These are phyloP conservation scores for Hiodon tergisus DNA, from an alignment of 2,113 vertebrate species.

Conservation along the genomic window DNA sequence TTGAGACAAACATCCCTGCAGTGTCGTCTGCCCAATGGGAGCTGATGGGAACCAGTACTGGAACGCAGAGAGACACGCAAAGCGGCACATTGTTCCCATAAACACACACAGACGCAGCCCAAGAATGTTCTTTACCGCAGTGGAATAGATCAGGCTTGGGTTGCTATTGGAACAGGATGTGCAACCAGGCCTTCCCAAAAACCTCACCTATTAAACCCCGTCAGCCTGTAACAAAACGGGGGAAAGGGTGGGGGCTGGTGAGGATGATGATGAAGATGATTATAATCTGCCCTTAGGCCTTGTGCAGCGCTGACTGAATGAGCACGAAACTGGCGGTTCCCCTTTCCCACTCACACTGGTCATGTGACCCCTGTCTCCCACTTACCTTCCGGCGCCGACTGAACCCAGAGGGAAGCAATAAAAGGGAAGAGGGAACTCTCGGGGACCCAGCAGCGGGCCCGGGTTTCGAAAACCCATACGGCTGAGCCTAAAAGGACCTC, in stretches of 20 bases:
- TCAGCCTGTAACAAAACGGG: neutral
- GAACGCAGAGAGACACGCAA: neutral
- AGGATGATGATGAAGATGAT: neutral
- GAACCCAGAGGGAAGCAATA: slow-evolving; percentile 27
- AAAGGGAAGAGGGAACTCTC: neutral
- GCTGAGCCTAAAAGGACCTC: too few relatives aligned
- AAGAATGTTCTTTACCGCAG: slow-evolving; percentile 38
- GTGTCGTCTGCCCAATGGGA: neutral
- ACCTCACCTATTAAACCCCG: neutral
- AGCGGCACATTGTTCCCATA: slow-evolving; percentile 30
- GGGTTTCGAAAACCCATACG: too few relatives aligned
- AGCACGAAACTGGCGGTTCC: neutral
- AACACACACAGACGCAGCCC: slow-evolving; percentile 12
- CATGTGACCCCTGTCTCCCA: neutral
- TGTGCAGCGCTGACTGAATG: neutral
- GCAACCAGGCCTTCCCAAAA: neutral
- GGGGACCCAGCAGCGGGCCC: too few relatives aligned
- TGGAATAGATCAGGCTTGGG: slow-evolving; percentile 22
- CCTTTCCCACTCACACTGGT: neutral
- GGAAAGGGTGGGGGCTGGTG: neutral
- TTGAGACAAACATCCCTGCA: neutral
- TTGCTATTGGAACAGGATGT: slow-evolving; percentile 17
- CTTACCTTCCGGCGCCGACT: neutral
- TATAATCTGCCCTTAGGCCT: too few relatives aligned
- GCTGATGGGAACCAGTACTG: slow-evolving; percentile 1